These are phyloP conservation scores for Coenonympha arcania DNA, from an alignment of 2,888 invertebrate genomes.

Conservation along the genomic window DNA sequence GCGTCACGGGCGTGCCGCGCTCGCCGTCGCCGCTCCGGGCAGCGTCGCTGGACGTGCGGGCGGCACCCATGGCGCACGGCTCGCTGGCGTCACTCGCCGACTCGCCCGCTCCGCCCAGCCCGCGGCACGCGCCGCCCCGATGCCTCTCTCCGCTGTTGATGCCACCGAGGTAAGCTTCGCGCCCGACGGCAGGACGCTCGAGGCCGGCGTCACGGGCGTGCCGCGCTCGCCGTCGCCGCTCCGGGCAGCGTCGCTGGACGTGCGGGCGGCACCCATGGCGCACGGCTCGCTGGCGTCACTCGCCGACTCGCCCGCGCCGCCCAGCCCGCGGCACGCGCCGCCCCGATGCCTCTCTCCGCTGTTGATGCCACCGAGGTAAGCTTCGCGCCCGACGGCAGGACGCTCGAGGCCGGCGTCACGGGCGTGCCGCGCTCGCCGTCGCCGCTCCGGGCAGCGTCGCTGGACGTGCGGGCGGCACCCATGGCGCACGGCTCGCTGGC, in stretches of 20 bases:
- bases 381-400: constrained; percentile 87
- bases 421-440: constrained; percentile 82
- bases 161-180: too few species aligned
- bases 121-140: constrained; percentile 65
- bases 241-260: constrained; percentile 83
- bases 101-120: constrained; percentile 63
- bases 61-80: constrained; percentile 81
- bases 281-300: constrained; percentile 82
- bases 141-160: constrained; percentile 86
- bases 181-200: constrained; percentile 81
- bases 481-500: constrained; percentile 82
- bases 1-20: constrained; percentile 75
- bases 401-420: constrained; percentile 70
- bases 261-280: constrained; percentile 80
- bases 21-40: constrained; percentile 87
- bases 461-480: constrained; percentile 82
- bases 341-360: constrained; percentile 83
- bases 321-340: constrained; percentile 61
- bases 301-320: constrained; percentile 65
- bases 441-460: constrained; percentile 83
- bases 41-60: constrained; percentile 83
- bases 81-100: constrained; percentile 79
- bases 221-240: constrained; percentile 85
- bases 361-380: constrained; percentile 83
- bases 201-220: constrained; percentile 73